Evolutionary conservation across 2,888 invertebrate genomes (phyloP).

Genomic region (Amphipoea lucens): DNA sequence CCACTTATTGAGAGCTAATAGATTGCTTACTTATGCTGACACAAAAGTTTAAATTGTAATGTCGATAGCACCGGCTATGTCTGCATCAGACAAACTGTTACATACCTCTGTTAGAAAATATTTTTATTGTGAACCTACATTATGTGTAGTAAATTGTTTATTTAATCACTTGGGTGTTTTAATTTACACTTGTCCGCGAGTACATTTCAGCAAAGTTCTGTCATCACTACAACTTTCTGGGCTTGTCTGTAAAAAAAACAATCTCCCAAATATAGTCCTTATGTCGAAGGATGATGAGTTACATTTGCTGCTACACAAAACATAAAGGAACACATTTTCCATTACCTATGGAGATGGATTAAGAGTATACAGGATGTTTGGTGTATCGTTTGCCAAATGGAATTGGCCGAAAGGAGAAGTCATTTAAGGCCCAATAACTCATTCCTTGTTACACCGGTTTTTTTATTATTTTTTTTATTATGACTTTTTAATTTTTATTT

Average conservation of each 20-base stretch:
- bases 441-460: too few species aligned
- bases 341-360: background rate
- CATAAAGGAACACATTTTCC: background rate
- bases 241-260: background rate
- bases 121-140: conserved; percentile 90
- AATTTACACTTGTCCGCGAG: conserved; percentile 55
- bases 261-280: background rate
- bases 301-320: background rate
- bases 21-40: conserved; percentile 59
- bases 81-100: conserved; percentile 87
- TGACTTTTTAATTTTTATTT: too few species aligned
- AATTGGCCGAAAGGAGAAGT: too few species aligned
- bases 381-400: too few species aligned
- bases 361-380: too few species aligned
- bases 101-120: conserved; percentile 88
- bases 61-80: conserved; percentile 78
- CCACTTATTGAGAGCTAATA: conserved; percentile 55
- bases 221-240: too few species aligned
- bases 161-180: conserved; percentile 86
- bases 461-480: too few species aligned
- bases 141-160: conserved; percentile 91
- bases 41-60: conserved; percentile 70
- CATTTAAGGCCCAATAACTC: too few species aligned
- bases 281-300: background rate
- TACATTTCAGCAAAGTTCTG: background rate